phyloP scores from a whole-genome alignment of 2,888 invertebrate genomes.

The Trachelus iudaicus region DNA sequence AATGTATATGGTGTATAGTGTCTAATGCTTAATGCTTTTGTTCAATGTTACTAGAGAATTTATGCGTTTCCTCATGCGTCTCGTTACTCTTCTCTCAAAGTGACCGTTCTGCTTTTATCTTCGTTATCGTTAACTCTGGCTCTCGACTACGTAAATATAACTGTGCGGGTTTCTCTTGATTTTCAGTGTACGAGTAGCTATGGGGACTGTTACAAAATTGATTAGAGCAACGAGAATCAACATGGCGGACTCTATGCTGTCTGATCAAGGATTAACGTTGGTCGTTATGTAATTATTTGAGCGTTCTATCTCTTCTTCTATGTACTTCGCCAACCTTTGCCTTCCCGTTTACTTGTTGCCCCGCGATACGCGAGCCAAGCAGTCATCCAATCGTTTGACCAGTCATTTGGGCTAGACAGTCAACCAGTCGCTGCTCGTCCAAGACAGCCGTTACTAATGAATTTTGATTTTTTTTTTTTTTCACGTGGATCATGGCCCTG shows the following conservation, averaged over 20 bases:
- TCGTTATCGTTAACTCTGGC: background rate
- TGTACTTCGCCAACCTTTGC: background rate
- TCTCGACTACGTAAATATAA: background rate
- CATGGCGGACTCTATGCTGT: background rate
- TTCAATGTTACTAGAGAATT: background rate
- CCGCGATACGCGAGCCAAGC: background rate
- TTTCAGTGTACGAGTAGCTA: background rate
- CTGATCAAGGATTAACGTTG: background rate
- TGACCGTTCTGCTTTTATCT: background rate
- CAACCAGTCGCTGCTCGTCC: background rate
- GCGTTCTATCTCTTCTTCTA: conserved; percentile 1
- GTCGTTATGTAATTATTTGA: conserved; percentile 1
- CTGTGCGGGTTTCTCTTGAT: background rate
- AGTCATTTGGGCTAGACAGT: background rate
- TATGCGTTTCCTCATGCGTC: background rate
- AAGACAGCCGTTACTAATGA: background rate
- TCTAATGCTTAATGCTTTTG: background rate
- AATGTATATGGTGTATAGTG: background rate
- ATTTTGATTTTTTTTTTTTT: background rate
- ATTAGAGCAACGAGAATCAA: background rate
- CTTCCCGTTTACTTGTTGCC: background rate
- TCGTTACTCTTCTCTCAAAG: background rate
- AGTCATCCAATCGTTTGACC: background rate
- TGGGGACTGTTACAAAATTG: background rate
- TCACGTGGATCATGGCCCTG: background rate